phyloP scores from a whole-genome alignment of 2,797 vertebrate genomes.

The Karalla daura region DNA sequence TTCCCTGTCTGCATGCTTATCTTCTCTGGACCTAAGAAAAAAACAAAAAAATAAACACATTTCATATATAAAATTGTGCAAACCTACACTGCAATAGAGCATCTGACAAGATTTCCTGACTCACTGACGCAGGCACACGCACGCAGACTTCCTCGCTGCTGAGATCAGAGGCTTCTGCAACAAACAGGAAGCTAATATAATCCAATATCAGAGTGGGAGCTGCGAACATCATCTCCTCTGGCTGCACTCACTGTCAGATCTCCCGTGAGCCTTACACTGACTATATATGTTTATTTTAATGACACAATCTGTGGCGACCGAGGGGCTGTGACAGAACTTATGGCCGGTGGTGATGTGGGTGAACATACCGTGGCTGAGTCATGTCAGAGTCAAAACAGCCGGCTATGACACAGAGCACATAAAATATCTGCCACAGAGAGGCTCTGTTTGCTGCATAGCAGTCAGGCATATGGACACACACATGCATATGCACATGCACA shows the following conservation, averaged over 20 bases:
- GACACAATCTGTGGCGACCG: constrained; percentile 33
- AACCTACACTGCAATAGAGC: neutral
- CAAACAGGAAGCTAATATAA: constrained; percentile 68
- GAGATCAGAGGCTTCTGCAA: constrained; percentile 59
- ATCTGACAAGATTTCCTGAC: constrained; percentile 19
- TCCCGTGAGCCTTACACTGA: constrained; percentile 35
- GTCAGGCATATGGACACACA: constrained; percentile 8
- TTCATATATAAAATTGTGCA: neutral
- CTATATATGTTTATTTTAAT: constrained; percentile 60
- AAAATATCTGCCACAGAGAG: constrained; percentile 55
- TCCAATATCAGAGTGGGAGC: constrained; percentile 65
- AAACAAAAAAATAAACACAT: neutral
- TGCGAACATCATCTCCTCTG: constrained; percentile 57
- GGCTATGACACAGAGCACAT: constrained; percentile 54
- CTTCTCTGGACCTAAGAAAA: neutral
- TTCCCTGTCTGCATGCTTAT: neutral
- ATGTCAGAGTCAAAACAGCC: constrained; percentile 41
- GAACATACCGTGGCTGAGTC: constrained; percentile 40
- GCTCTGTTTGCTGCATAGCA: constrained; percentile 37
- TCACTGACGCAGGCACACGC: constrained; percentile 5
- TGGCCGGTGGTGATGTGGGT: constrained; percentile 31
- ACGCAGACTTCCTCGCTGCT: constrained; percentile 19
- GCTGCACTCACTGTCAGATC: constrained; percentile 50
- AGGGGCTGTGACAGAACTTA: constrained; percentile 30
- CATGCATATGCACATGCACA: constrained; percentile 6